These are phyloP conservation scores for Vanessa cardui DNA, from an alignment of 2,888 invertebrate species.

Conservation along the genomic window DNA sequence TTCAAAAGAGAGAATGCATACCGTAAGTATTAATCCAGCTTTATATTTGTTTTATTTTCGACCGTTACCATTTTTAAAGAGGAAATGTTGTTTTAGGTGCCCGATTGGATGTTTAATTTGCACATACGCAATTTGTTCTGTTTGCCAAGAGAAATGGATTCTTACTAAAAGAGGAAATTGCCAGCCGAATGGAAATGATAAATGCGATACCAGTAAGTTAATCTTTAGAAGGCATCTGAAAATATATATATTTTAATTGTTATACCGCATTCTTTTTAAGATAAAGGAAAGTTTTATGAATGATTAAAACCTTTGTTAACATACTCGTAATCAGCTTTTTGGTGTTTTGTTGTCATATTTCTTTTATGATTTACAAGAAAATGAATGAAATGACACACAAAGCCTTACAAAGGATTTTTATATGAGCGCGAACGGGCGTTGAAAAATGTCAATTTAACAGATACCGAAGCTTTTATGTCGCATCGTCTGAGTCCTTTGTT, in stretches of 20 bases:
- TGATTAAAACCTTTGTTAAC: conserved; percentile 4
- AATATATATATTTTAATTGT: background rate
- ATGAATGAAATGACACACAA: conserved; percentile 42
- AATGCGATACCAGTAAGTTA: conserved; percentile 88
- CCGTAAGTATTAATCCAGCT: conserved; percentile 64
- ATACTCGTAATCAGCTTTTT: conserved; percentile 6
- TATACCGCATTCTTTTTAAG: background rate
- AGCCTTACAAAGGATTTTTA: conserved; percentile 45
- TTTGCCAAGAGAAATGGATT: conserved; percentile 89
- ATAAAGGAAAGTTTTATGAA: background rate
- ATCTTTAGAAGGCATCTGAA: conserved; percentile 12
- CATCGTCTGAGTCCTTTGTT: conserved; percentile 44
- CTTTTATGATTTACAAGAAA: conserved; percentile 38
- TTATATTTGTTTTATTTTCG: conserved; percentile 35
- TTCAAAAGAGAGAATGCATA: conserved; percentile 90
- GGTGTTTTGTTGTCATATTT: conserved; percentile 29
- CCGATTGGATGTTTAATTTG: conserved; percentile 91
- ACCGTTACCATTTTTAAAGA: conserved; percentile 35
- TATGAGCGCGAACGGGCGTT: conserved; percentile 42
- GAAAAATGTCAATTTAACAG: conserved; percentile 48
- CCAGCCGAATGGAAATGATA: conserved; percentile 87
- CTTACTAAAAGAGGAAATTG: conserved; percentile 89
- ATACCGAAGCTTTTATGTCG: conserved; percentile 45
- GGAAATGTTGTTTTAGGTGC: conserved; percentile 77
- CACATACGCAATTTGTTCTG: conserved; percentile 86